Evolutionary conservation across 2,797 vertebrate species (phyloP).

Genomic region (Premnoplex brunnescens): DNA sequence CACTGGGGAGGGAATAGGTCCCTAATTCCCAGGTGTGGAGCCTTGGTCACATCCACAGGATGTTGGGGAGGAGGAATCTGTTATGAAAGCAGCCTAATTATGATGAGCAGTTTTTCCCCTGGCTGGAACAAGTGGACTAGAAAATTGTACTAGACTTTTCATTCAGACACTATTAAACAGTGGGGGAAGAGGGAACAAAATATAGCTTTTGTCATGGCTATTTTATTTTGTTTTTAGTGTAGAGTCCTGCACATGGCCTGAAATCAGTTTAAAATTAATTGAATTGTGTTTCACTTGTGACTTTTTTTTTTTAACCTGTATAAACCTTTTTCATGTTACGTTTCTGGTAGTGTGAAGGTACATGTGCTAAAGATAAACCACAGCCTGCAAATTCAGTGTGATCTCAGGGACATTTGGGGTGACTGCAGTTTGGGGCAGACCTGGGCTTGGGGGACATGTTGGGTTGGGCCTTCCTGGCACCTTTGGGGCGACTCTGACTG

Average conservation of each 20-base stretch:
- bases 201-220: neutral
- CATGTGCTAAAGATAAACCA: neutral
- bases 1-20: neutral
- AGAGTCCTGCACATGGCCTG: neutral
- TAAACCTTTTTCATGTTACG: neutral
- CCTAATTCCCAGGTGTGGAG: neutral
- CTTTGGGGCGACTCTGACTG: neutral
- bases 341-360: neutral
- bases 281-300: neutral
- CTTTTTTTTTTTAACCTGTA: neutral
- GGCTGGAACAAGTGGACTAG: slow-evolving; percentile 28
- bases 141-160: slow-evolving; percentile 47
- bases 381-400: neutral
- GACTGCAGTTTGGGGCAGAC: neutral
- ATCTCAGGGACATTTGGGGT: accelerated
- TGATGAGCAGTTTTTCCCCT: neutral
- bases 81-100: slow-evolving; percentile 55
- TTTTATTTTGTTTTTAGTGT: neutral
- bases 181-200: neutral
- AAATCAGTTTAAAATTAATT: neutral
- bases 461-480: neutral
- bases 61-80: neutral
- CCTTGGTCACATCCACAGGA: neutral
- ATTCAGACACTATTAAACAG: neutral
- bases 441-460: accelerated